Evolutionary conservation across 1,140 invertebrate species (phyloP), one percentile per base, ranked within the genome.

Genomic region (Laupala kohalensis): DNA sequence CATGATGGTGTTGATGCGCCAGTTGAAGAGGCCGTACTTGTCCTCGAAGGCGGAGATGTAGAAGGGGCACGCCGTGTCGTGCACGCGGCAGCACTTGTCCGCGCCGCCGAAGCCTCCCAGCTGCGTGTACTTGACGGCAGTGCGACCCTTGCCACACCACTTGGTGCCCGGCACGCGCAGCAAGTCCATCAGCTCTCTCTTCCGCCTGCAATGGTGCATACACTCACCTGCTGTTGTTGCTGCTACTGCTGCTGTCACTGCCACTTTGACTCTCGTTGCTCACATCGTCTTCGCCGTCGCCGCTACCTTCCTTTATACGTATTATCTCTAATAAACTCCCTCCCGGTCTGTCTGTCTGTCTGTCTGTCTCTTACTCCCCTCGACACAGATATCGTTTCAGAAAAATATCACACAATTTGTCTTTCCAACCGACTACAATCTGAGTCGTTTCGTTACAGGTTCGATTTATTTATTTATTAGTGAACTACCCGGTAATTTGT

Each of bases 81-180:
- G 94, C 73, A 86, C 85, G 5, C 93, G 80, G 80, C 93, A 96
- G 79, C 94, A 95, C 64, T 87, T 83, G 77, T 96, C 94, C 0
- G 91, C 90, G 6, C 85, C 83, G 1, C 86, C 85, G 77, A 91
- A 90, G 24, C 87, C 87, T 1, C 93, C 94, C 5, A 95, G 81
- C 75, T 94, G 86, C 3, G 88, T 86, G 77, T 90, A 92, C 74
- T 87, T 85, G 13, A 84, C 85, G 1, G 92, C 92, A 0, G 86
- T 86, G 77, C 87, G 88, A 9, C 93, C 93, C 73, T 88, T 88
- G 4, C 93, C 94, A 79, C 93, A 96, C 93, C 93, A 94, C 76
- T 92, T 88, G 1, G 93, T 95, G 0, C 92, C 92, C 0, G 92
- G 92, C 64, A 92, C 86, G 64, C 90, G 82, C 30, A 92, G 82